These are phyloP conservation scores for Apocrypta bakeri DNA, from an alignment of 1,140 invertebrate genomes.

Conservation along the genomic window DNA sequence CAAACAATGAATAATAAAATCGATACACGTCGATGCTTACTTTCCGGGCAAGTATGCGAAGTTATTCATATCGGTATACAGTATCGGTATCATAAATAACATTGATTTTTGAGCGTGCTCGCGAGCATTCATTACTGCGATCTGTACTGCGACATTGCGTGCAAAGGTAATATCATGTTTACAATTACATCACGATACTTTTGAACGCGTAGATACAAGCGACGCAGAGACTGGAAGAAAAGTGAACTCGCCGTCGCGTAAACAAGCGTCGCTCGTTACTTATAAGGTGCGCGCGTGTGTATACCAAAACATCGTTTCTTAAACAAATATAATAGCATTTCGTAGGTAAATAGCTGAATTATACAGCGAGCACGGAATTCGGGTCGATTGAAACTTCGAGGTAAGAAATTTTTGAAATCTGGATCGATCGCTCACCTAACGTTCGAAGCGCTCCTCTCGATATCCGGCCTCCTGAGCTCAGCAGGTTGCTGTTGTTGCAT, in stretches of 20 bases:
- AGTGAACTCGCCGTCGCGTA: constrained; percentile 3
- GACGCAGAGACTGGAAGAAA: not conserved
- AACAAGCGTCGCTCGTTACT: constrained; percentile 1
- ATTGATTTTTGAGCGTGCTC: not conserved
- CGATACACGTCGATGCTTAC: not conserved
- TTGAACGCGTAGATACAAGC: not conserved
- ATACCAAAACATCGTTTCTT: not conserved
- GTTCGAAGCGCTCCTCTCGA: constrained; percentile 61
- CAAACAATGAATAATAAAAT: not conserved
- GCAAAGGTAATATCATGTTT: constrained; percentile 4
- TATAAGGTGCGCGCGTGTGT: no score
- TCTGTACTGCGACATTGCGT: not conserved
- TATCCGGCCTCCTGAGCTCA: constrained; percentile 50
- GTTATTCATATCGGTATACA: not conserved
- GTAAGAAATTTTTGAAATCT: not conserved
- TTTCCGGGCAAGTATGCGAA: not conserved
- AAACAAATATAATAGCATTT: not conserved
- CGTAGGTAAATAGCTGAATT: not conserved
- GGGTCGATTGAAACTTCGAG: not conserved
- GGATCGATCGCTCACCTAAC: constrained; percentile 62
- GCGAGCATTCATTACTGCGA: not conserved
- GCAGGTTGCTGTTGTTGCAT: constrained; percentile 17
- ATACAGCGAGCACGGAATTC: no score
- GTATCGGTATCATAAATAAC: not conserved
- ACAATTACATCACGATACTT: constrained; percentile 9